Conservation (phyloP, 2,113 vertebrate genomes). For the Circaetus gallicus region DNA sequence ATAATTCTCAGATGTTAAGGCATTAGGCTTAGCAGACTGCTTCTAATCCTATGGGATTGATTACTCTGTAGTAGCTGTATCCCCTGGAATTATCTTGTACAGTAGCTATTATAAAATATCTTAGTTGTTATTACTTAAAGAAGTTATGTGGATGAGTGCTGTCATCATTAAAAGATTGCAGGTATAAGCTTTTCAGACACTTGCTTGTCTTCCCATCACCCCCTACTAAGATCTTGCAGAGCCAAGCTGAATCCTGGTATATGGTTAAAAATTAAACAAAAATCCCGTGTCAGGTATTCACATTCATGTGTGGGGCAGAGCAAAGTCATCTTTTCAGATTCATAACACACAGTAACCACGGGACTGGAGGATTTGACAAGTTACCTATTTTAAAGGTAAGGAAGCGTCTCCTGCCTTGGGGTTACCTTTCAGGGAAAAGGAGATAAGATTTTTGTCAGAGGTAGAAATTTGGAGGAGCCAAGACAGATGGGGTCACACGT, state of each 20-base stretch:
- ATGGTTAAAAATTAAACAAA: not conserved
- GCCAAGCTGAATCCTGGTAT: not conserved
- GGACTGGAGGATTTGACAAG: not conserved
- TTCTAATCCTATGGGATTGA: constrained; percentile 10
- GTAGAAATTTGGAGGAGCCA: not conserved
- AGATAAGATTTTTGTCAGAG: not conserved
- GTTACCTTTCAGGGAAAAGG: not conserved
- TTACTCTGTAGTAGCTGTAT: not conserved
- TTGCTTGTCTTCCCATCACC: not conserved
- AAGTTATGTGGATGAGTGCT: not conserved
- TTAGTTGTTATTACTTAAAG: not conserved
- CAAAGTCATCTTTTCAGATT: not conserved
- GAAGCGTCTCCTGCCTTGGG: not conserved
- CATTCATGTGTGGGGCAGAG: not conserved
- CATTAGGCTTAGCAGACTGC: constrained; percentile 17
- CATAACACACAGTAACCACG: not conserved
- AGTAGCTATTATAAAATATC: not conserved
- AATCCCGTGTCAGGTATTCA: not conserved
- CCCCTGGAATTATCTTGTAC: not conserved
- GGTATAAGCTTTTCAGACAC: not conserved
- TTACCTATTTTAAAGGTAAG: not conserved
- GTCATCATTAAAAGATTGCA: not conserved
- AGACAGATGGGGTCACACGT: not conserved
- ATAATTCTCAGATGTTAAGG: constrained; percentile 33
- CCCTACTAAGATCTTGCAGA: not conserved